phyloP scores from a whole-genome alignment of 92 coral and sea anemone species.

The Scolanthus callimorphus region DNA sequence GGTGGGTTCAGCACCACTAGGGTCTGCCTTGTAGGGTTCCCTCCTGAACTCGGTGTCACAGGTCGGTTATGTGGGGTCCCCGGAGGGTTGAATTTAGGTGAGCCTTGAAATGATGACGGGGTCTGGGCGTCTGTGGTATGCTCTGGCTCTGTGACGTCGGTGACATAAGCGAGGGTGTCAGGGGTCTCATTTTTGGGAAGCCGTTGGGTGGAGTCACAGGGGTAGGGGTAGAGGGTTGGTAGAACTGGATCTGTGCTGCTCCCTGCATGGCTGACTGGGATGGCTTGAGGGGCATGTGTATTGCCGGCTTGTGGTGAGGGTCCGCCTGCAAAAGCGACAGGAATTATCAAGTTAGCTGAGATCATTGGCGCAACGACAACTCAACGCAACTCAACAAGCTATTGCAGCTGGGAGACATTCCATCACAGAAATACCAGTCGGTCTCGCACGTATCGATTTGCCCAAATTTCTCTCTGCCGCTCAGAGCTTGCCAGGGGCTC shows the following conservation, averaged over 20 bases:
- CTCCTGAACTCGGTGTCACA: slow-evolving; percentile 88
- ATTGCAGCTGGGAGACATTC: too few relatives aligned
- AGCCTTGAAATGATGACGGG: slow-evolving; percentile 86
- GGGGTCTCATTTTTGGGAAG: slow-evolving; percentile 72
- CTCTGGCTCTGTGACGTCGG: slow-evolving; percentile 67
- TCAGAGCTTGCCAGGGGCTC: too few relatives aligned
- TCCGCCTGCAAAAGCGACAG: not conserved
- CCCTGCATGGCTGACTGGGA: slow-evolving; percentile 52
- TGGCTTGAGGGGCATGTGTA: slow-evolving; percentile 84
- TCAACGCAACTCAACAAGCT: too few relatives aligned
- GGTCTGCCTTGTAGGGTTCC: slow-evolving; percentile 82
- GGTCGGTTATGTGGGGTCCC: slow-evolving; percentile 91
- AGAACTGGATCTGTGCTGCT: slow-evolving; percentile 72
- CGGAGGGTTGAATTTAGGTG: slow-evolving; percentile 92
- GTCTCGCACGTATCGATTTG: too few relatives aligned
- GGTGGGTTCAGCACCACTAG: slow-evolving; percentile 83
- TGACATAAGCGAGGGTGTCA: slow-evolving; percentile 89
- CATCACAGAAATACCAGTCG: too few relatives aligned
- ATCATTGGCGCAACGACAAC: too few relatives aligned
- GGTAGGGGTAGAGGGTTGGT: slow-evolving; percentile 41
- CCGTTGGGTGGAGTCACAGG: slow-evolving; percentile 54
- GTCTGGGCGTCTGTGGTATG: slow-evolving; percentile 49
- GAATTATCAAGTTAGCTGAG: not conserved
- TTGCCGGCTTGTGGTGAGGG: slow-evolving; percentile 70
- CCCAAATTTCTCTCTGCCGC: too few relatives aligned